These are phyloP conservation scores for Zaprionus lineosus DNA, from an alignment of 2,888 invertebrate genomes.

Conservation along the genomic window DNA sequence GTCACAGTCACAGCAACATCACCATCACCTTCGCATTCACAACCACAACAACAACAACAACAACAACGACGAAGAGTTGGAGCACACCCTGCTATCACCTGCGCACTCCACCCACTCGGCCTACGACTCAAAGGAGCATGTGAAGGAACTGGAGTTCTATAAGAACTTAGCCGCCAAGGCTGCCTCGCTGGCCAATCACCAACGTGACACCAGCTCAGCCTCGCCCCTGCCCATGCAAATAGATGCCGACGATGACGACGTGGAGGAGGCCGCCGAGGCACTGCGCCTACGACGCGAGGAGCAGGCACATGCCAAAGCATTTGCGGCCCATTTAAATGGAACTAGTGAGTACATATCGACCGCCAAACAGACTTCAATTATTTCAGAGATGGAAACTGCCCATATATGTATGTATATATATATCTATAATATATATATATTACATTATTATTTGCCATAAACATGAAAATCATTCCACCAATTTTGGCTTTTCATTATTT, in stretches of 20 bases:
- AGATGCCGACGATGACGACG: slow-evolving; percentile 70
- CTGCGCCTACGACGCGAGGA: slow-evolving; percentile 55
- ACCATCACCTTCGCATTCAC: slow-evolving; percentile 38
- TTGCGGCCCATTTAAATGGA: slow-evolving; percentile 86
- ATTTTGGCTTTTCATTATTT: no score
- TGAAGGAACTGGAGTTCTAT: slow-evolving; percentile 81
- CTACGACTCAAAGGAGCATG: slow-evolving; percentile 76
- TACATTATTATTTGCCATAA: no score
- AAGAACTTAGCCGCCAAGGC: slow-evolving; percentile 81
- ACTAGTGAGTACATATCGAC: slow-evolving; percentile 86
- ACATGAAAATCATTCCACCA: no score
- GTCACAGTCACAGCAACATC: slow-evolving; percentile 38
- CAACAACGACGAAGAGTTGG: slow-evolving; percentile 63
- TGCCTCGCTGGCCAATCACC: slow-evolving; percentile 75
- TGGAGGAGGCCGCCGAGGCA: slow-evolving; percentile 48
- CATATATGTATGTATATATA: background rate
- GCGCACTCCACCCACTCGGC: slow-evolving; percentile 56
- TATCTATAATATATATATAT: no score
- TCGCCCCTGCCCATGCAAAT: slow-evolving; percentile 77
- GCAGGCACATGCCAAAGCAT: slow-evolving; percentile 82
- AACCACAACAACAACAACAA: slow-evolving; percentile 31
- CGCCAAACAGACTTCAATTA: slow-evolving; percentile 42
- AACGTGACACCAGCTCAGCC: slow-evolving; percentile 45
- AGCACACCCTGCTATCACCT: slow-evolving; percentile 59
- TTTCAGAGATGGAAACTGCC: slow-evolving; percentile 34